A percentile compares a stretch with the other conserved stretches of the same genome.
These are phyloP conservation scores for Thymelicus lineola DNA, from an alignment of 2,888 invertebrate species.

Conservation along the genomic window DNA sequence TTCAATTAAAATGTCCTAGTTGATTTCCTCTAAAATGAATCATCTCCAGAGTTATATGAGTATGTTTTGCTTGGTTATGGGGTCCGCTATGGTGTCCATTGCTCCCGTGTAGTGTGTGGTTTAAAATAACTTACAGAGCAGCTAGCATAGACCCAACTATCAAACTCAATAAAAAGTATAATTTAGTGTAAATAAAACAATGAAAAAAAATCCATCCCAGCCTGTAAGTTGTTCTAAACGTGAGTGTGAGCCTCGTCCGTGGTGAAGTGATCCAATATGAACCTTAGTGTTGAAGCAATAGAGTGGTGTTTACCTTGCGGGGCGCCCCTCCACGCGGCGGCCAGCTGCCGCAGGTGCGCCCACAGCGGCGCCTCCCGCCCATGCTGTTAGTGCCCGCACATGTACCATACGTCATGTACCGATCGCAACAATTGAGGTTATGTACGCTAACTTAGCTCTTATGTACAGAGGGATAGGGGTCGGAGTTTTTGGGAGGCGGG, in stretches of 20 bases:
- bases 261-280: slow-evolving; percentile 13
- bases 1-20: too few species aligned
- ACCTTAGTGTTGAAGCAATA: slow-evolving; percentile 19
- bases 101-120: neutral
- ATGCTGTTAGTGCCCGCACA: slow-evolving; percentile 86
- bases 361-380: slow-evolving; percentile 82
- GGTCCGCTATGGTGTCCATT: neutral
- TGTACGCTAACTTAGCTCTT: slow-evolving; percentile 30
- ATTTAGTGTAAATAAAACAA: too few species aligned
- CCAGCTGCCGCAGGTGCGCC: slow-evolving; percentile 74
- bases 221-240: neutral
- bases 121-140: neutral
- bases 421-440: slow-evolving; percentile 37
- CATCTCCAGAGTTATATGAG: neutral
- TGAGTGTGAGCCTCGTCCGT: slow-evolving; percentile 8
- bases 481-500: neutral
- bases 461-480: slow-evolving; percentile 1
- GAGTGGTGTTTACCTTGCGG: slow-evolving; percentile 55
- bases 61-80: neutral
- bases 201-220: too few species aligned
- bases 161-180: too few species aligned
- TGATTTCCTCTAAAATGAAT: too few species aligned
- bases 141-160: neutral
- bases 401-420: slow-evolving; percentile 36
- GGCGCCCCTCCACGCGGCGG: slow-evolving; percentile 66